These are phyloP conservation scores for Graptemys geographica DNA, from an alignment of 2,797 vertebrate species.

Conservation along the genomic window DNA sequence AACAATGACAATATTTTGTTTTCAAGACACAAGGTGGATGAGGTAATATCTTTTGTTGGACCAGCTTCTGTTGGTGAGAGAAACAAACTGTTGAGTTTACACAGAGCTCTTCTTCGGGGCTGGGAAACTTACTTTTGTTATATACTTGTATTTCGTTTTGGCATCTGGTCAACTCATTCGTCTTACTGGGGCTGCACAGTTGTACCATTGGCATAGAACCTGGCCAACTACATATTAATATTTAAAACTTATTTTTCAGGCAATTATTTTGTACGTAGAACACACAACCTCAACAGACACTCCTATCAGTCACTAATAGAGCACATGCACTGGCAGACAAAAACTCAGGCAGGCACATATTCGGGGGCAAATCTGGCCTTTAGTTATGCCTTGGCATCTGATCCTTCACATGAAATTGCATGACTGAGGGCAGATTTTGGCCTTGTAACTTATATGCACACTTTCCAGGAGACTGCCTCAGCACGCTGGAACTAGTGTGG, in stretches of 20 bases:
- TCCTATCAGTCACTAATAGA: rapidly evolving
- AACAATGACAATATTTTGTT: not conserved
- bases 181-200: not conserved
- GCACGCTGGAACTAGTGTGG: not conserved
- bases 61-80: not conserved
- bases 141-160: not conserved
- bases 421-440: not conserved
- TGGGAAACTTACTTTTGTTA: not conserved
- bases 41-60: not conserved
- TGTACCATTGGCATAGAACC: not conserved
- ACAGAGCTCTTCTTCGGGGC: not conserved
- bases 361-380: not conserved
- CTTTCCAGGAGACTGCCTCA: not conserved
- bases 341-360: not conserved
- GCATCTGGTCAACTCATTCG: not conserved
- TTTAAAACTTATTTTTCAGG: not conserved
- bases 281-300: rapidly evolving
- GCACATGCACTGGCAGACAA: not conserved
- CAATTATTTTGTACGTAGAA: not conserved
- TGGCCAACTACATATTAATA: not conserved
- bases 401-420: not conserved
- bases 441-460: not conserved
- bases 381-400: not conserved
- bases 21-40: not conserved
- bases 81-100: not conserved